Base-by-base conservation (phyloP, 2,113 vertebrate genomes). In the Coptodon bakossiorum region DNA sequence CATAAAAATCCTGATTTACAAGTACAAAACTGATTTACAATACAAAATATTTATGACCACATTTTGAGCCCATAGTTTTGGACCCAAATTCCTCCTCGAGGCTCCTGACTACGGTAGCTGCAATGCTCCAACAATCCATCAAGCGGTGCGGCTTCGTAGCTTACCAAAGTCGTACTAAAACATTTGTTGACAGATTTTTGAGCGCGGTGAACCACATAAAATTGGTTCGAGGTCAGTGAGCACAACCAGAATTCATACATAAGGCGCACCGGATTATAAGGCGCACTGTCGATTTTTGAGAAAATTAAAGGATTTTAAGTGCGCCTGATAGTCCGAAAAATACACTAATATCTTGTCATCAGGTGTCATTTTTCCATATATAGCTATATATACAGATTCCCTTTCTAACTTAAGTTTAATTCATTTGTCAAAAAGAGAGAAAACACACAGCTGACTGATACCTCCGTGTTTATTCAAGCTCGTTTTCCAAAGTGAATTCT, bases 141-240 rank as follows among this genome's bases (percentile, higher is more conserved):
- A 59, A 17, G 27, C 56, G 2, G 2, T 17, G 56, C 3, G 0
- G 27, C 0, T 59, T 3, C 2, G 6, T 59, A 59, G 5, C 27
- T 59, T 57, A 27, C 0, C 0, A 0, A 57, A 14, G 54, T 57
- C 7, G 0, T 31, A 59, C 0, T 0, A 2, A 59, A 59, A 59
- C 0, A 9, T 31, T 17, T 56, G 9, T 29, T 14, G 56, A 57
- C 4, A 57, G 13, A 57, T 5, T 1, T n/a, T 10, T 6, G 9
- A 22, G 52, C 9, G 2, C 5, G 2, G 29, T 29, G 29, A 5
- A 5, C 29, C 29, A 29, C 29, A 29, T 29, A 29, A 29, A 29
- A 29, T 29, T 4, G 29, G 29, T 29, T 29, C 29, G 7, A n/a
- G 19, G 19, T 11, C 5, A 54, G 52, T 2, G 22, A 54, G 53